Percentiles rank a stretch among this genome's conserved stretches.
Conservation (phyloP, 1,140 invertebrate species). For the Ceratina japonica region DNA sequence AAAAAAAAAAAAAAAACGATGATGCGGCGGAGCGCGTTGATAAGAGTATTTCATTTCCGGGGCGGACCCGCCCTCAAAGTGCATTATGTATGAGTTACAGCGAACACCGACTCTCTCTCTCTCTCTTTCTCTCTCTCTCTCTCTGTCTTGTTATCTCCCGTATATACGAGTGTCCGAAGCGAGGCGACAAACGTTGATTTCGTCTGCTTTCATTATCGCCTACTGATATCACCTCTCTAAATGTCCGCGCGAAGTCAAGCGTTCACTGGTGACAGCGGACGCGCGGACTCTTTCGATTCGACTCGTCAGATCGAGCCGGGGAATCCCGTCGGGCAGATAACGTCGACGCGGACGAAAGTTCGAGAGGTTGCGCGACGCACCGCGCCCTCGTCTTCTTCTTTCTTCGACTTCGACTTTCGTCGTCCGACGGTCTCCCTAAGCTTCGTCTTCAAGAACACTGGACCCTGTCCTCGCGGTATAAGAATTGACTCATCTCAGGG, state of each 20-base stretch:
- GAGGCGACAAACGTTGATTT: not conserved
- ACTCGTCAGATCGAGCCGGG: no score
- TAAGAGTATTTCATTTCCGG: constrained; percentile 24
- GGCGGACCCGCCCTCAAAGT: not conserved
- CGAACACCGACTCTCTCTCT: no score
- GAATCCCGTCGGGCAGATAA: not conserved
- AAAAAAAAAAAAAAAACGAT: no score
- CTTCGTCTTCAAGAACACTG: no score
- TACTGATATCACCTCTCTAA: no score
- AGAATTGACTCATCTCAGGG: no score
- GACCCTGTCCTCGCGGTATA: no score
- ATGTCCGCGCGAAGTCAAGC: not conserved
- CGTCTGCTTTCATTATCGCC: not conserved
- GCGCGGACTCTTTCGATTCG: no score
- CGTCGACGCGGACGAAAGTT: not conserved
- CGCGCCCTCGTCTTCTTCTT: not conserved
- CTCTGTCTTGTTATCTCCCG: not conserved
- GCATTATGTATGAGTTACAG: not conserved
- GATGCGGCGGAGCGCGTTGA: constrained; percentile 9
- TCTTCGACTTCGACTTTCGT: not conserved
- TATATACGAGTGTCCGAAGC: no score
- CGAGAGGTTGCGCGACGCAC: not conserved
- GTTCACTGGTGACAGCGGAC: no score
- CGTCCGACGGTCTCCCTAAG: not conserved
- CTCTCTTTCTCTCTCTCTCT: not conserved